These are phyloP conservation scores for Desmophyllum pertusum DNA, from an alignment of 92 coral and sea anemone species.

Conservation along the genomic window DNA sequence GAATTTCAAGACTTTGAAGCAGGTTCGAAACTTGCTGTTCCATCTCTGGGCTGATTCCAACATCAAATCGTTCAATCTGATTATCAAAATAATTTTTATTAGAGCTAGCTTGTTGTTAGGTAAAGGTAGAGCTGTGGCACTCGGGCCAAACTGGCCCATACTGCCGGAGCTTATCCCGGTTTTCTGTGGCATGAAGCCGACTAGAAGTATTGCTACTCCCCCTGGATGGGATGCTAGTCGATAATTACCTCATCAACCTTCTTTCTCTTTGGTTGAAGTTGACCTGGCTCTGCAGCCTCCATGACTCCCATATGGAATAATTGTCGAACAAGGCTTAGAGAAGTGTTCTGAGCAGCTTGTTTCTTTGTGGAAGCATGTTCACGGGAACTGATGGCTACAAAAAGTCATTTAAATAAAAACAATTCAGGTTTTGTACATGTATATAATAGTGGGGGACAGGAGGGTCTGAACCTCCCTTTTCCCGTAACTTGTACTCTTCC, in stretches of 20 bases:
- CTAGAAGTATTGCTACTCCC: too few species aligned
- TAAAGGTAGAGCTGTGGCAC: too few species aligned
- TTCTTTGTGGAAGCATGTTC: constrained; percentile 96
- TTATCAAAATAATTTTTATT: not conserved
- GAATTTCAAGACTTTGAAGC: constrained; percentile 83
- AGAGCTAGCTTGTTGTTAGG: not conserved
- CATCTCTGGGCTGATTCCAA: constrained; percentile 87
- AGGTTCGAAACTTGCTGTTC: constrained; percentile 78
- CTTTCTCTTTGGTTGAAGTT: constrained; percentile 85
- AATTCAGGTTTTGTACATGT: too few species aligned
- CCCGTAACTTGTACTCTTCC: too few species aligned
- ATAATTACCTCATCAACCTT: constrained; percentile 88
- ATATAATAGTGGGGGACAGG: too few species aligned
- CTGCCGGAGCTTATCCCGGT: too few species aligned
- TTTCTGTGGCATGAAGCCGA: too few species aligned
- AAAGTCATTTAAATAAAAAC: too few species aligned
- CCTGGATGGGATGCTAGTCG: too few species aligned
- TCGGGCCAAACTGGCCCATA: too few species aligned
- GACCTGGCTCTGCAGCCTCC: constrained; percentile 98
- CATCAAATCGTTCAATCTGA: constrained; percentile 94
- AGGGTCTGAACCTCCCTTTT: too few species aligned
- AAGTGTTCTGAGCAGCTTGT: constrained; percentile 96
- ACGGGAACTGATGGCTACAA: constrained; percentile 82
- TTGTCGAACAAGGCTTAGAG: constrained; percentile 95
- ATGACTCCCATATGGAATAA: constrained; percentile 95